Base-by-base conservation (phyloP, 2,113 vertebrate genomes). In the Martes martes region DNA sequence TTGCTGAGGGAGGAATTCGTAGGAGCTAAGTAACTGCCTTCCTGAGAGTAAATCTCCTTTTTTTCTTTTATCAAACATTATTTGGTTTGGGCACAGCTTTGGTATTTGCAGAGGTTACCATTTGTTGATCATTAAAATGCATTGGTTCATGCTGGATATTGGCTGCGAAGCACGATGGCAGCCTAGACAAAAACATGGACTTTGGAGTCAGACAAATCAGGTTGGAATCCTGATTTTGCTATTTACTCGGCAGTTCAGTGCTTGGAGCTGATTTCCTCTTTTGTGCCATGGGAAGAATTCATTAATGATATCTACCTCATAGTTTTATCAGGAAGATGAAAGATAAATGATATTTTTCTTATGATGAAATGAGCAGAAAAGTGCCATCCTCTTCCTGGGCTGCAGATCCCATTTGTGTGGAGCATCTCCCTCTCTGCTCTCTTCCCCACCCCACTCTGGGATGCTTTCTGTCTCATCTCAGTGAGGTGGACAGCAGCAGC, bases 51-150 rank as follows among this genome's bases (percentile, higher is more conserved):
- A 23, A 21, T 11, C n/a, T 96, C 91, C 92, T 83, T 65, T 78
- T 63, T 55, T 42, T 19, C 6, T 36, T 21, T 36, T 69, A 61
- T 61, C 24, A 86, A 93, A 63, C 33, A 47, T 95, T 88, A 7
- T 93, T 84, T 73, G 71, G 50, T 79, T 13, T 55, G 47, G 59
- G 50, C 39, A 83, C 39, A 36, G 63, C 55, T 73, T 92, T 45
- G 67, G 33, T 95, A 88, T 78, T 80, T 92, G 21, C 39, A 85
- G 36, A 67, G 73, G n/a, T 82, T 74, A 6, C 45, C 21, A 36
- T 31, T 93, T 97, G 36, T 78, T 93, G 80, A 84, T 90, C 79
- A 52, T 89, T 95, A 78, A 21, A 86, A 73, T n/a, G 11, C 45
- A 4, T 36, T 33, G 26, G 52, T 81, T 94, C 7, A 4, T 74